Percentiles rank a stretch among this genome's conserved stretches.
Evolutionary conservation across 92 coral and sea anemone genomes (phyloP).

Genomic region (Palythoa grandiflora): DNA sequence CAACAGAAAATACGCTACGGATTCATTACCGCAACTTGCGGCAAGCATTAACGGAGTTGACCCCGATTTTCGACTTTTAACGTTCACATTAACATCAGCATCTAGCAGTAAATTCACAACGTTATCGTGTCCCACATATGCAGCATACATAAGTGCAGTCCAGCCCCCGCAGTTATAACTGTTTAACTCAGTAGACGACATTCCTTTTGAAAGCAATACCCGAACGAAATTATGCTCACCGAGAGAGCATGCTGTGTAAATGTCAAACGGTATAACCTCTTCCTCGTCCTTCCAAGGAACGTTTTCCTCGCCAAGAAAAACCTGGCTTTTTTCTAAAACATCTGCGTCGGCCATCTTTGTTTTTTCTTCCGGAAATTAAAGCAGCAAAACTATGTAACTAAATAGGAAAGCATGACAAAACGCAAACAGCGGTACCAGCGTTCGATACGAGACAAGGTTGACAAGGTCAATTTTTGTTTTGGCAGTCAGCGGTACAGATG

Average conservation of each 20-base stretch:
- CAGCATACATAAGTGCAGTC: slow-evolving; percentile 96
- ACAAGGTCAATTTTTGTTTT: slow-evolving; percentile 10
- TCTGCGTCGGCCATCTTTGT: slow-evolving; percentile 35
- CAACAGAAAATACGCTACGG: slow-evolving; percentile 74
- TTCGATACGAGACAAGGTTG: neutral
- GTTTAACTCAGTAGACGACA: slow-evolving; percentile 60
- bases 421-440: neutral
- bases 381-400: slow-evolving; percentile 35
- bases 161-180: slow-evolving; percentile 82
- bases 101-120: slow-evolving; percentile 81
- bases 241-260: slow-evolving; percentile 88
- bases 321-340: slow-evolving; percentile 52
- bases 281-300: slow-evolving; percentile 85
- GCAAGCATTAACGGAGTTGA: slow-evolving; percentile 91
- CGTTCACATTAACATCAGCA: slow-evolving; percentile 71
- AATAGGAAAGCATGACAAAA: slow-evolving; percentile 12
- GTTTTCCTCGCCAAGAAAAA: slow-evolving; percentile 42
- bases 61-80: slow-evolving; percentile 58
- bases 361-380: slow-evolving; percentile 29
- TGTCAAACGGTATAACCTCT: slow-evolving; percentile 73
- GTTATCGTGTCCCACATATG: slow-evolving; percentile 87
- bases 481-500: slow-evolving; percentile 35
- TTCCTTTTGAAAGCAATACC: slow-evolving; percentile 67
- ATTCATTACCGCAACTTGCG: slow-evolving; percentile 88
- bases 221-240: slow-evolving; percentile 77